These are phyloP conservation scores for Carpatolechia fugitivella DNA, from an alignment of 2,888 invertebrate species.

Conservation along the genomic window DNA sequence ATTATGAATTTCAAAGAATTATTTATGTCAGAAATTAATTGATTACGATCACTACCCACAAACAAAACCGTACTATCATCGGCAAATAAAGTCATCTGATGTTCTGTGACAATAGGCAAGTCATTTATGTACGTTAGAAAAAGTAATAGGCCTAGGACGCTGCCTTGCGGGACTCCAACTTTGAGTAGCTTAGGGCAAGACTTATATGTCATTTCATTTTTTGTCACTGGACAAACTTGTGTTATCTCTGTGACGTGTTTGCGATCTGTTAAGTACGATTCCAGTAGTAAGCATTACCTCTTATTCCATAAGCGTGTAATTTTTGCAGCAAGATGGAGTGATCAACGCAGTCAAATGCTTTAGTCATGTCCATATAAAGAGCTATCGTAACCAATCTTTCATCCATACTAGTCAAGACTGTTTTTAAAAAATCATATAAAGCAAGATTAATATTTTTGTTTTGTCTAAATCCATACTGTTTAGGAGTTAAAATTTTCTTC, in stretches of 20 bases:
- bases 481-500: too few relatives aligned
- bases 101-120: constrained; percentile 2
- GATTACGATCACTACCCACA: not conserved
- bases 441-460: too few relatives aligned
- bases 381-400: too few relatives aligned
- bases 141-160: constrained; percentile 6
- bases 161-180: not conserved
- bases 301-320: not conserved
- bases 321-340: not conserved
- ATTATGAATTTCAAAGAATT: not conserved
- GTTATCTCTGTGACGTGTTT: not conserved
- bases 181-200: not conserved
- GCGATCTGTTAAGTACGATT: not conserved
- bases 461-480: too few relatives aligned
- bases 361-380: not conserved
- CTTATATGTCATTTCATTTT: not conserved
- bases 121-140: constrained; percentile 14
- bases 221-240: not conserved
- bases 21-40: not conserved
- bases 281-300: not conserved
- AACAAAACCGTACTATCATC: constrained; percentile 10
- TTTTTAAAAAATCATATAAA: too few relatives aligned
- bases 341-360: not conserved
- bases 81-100: constrained; percentile 10
- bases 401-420: too few relatives aligned